These are phyloP conservation scores for Limnodromus scolopaceus DNA, from an alignment of 2,797 vertebrate species.

Conservation along the genomic window DNA sequence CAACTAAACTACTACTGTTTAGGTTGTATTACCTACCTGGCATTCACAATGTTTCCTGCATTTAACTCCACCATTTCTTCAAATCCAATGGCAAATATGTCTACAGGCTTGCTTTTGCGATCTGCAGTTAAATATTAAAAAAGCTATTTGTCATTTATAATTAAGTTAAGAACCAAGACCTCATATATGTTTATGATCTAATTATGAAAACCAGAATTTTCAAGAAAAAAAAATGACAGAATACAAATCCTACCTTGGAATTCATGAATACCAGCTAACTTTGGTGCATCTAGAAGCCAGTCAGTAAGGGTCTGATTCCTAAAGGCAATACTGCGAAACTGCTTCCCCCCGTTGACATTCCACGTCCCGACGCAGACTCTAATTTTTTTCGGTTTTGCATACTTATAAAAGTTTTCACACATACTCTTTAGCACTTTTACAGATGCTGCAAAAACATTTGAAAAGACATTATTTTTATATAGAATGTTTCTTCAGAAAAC, in stretches of 20 bases:
- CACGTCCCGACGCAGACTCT: constrained; percentile 93
- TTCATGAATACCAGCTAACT: constrained; percentile 88
- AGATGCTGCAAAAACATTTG: constrained; percentile 84
- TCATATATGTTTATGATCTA: background rate
- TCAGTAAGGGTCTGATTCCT: constrained; percentile 98
- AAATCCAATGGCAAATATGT: constrained; percentile 98
- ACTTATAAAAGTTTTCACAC: constrained; percentile 96
- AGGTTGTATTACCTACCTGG: constrained; percentile 83
- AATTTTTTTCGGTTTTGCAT: constrained; percentile 91
- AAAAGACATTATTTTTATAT: background rate
- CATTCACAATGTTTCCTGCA: constrained; percentile 97
- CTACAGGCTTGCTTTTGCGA: constrained; percentile 88
- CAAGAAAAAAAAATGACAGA: background rate
- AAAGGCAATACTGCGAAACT: constrained; percentile 97
- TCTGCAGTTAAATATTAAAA: constrained; percentile 78
- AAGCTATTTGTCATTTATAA: background rate
- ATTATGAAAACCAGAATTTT: background rate
- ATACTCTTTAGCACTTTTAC: constrained; percentile 94
- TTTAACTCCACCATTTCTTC: constrained; percentile 99
- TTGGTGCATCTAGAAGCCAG: constrained; percentile 95
- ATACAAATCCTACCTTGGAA: constrained; percentile 87
- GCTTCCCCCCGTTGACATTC: constrained; percentile 98
- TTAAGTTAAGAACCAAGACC: background rate
- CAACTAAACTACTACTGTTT: background rate
- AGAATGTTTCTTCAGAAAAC: background rate